Conservation (phyloP, 2,797 vertebrate genomes). For the Gadopsis marmoratus region DNA sequence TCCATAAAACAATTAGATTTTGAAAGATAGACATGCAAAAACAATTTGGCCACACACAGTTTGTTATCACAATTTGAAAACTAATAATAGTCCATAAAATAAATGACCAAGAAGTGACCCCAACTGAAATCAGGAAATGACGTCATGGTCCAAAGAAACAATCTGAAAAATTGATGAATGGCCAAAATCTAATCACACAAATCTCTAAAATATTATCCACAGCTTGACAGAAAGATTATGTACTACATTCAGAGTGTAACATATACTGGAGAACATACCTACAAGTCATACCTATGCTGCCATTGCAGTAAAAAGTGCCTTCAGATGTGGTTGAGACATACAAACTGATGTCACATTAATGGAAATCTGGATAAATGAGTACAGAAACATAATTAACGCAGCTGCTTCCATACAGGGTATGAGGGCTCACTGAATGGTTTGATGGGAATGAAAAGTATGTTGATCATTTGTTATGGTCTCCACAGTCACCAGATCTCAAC, state of each 20-base stretch:
- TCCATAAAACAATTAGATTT: background rate
- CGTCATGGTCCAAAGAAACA: background rate
- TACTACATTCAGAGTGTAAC: background rate
- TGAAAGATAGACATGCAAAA: background rate
- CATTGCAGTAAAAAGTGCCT: background rate
- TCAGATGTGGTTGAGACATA: background rate
- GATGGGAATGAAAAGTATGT: background rate
- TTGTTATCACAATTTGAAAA: background rate
- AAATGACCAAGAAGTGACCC: background rate
- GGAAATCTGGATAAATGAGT: background rate
- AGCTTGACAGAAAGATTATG: background rate
- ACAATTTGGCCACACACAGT: background rate
- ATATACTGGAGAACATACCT: background rate
- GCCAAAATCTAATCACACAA: background rate
- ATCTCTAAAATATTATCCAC: background rate
- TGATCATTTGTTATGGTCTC: background rate
- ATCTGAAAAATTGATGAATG: constrained; percentile 19
- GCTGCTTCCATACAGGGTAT: too few relatives aligned
- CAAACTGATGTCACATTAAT: background rate
- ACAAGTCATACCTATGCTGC: background rate
- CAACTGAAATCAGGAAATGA: background rate
- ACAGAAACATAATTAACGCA: too few relatives aligned
- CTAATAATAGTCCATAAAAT: background rate
- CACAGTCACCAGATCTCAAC: background rate
- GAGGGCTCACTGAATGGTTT: background rate